phyloP scores from a whole-genome alignment of 2,797 vertebrate species.

The Rhincodon typus region DNA sequence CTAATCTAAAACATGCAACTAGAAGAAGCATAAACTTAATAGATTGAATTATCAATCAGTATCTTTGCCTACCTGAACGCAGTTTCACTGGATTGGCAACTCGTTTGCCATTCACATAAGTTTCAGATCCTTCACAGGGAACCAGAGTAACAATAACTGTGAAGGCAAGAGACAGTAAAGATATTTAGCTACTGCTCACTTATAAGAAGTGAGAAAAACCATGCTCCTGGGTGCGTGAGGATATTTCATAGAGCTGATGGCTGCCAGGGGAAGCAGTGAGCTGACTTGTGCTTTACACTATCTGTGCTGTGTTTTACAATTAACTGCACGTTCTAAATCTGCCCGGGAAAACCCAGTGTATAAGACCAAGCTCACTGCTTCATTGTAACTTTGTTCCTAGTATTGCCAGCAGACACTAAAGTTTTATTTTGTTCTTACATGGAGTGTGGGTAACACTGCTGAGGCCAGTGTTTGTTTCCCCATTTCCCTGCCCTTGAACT shows the following conservation, averaged over 20 bases:
- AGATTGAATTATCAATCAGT: background rate
- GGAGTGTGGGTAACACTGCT: too few relatives aligned
- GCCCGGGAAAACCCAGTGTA: background rate
- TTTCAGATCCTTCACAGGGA: conserved; percentile 90
- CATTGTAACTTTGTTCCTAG: background rate
- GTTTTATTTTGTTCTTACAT: too few relatives aligned
- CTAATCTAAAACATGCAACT: background rate
- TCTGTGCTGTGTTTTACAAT: background rate
- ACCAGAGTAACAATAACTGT: conserved; percentile 87
- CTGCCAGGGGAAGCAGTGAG: background rate
- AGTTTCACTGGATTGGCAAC: conserved; percentile 82
- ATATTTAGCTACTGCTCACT: background rate
- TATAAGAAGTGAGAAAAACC: background rate
- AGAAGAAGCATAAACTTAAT: background rate
- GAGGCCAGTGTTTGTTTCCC: too few relatives aligned
- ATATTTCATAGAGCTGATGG: background rate
- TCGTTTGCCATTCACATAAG: conserved; percentile 94
- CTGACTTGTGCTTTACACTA: background rate
- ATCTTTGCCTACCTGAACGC: conserved; percentile 75
- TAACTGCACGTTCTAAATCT: background rate
- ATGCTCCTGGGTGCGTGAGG: too few relatives aligned
- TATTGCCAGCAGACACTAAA: background rate
- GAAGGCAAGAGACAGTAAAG: background rate
- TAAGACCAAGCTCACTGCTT: background rate
- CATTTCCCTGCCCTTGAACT: too few relatives aligned